Conservation (phyloP, 2,888 invertebrate species). For the Hyppa rectilinea region DNA sequence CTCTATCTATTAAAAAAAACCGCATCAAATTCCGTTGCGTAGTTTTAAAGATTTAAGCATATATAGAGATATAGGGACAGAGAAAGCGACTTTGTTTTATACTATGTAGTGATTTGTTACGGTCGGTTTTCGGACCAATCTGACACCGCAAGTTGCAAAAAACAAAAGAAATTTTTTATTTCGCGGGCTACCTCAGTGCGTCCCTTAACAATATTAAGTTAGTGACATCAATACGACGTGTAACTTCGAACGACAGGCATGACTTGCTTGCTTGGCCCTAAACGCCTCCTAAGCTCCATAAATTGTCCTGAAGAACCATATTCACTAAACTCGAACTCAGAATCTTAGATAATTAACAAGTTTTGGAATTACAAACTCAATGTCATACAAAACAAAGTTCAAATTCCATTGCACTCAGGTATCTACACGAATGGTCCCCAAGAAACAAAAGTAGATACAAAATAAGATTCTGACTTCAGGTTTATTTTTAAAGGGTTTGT, state of each 20-base stretch:
- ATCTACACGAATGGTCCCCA: neutral
- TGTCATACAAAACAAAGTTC: neutral
- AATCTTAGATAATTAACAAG: slow-evolving; percentile 2
- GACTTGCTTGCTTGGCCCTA: neutral
- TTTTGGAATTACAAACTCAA: neutral
- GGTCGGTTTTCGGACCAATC: neutral
- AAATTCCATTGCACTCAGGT: slow-evolving; percentile 1
- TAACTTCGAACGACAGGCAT: neutral
- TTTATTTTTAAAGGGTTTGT: neutral
- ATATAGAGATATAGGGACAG: too few species aligned
- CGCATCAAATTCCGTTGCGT: too few species aligned
- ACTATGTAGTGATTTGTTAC: too few species aligned
- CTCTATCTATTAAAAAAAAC: too few species aligned
- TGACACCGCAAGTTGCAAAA: too few species aligned
- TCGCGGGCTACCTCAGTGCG: neutral
- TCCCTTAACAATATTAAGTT: neutral
- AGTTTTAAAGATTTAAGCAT: too few species aligned
- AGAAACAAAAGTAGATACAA: neutral
- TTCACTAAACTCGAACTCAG: neutral
- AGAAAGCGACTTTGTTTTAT: too few species aligned
- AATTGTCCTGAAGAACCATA: neutral
- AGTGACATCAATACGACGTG: slow-evolving; percentile 16
- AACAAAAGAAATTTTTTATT: neutral
- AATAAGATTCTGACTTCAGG: slow-evolving; percentile 12
- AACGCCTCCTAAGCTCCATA: neutral